A percentile compares a stretch with the other conserved stretches of the same genome.
Conservation (phyloP, 2,797 vertebrate genomes). For the Monodelphis domestica region DNA sequence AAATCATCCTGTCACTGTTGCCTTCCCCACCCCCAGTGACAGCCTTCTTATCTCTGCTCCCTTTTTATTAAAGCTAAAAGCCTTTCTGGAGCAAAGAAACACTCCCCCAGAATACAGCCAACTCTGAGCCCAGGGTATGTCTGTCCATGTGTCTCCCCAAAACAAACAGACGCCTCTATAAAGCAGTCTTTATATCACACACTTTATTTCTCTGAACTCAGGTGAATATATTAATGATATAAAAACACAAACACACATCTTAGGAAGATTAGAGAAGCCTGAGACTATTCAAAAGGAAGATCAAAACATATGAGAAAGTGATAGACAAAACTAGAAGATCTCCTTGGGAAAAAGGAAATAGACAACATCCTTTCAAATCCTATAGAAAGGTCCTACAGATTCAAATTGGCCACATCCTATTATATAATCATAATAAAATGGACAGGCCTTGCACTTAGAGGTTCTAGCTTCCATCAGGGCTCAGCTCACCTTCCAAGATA, state of each 20-base stretch:
- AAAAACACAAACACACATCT: not conserved
- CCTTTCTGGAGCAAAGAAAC: constrained; percentile 69
- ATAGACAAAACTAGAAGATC: not conserved
- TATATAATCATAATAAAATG: not conserved
- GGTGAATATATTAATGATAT: not conserved
- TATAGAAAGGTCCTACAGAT: not conserved
- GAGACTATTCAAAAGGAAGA: not conserved
- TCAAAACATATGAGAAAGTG: not conserved
- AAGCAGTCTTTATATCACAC: not conserved
- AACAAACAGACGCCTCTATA: constrained; percentile 48
- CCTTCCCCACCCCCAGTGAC: constrained; percentile 50
- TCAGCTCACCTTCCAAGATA: not conserved
- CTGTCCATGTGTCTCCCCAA: not conserved
- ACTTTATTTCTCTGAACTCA: not conserved
- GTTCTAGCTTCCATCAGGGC: not conserved
- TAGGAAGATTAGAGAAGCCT: not conserved
- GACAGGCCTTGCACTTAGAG: not conserved
- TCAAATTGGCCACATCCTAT: not conserved
- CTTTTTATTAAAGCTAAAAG: constrained; percentile 83
- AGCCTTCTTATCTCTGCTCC: constrained; percentile 78
- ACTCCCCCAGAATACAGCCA: constrained; percentile 55
- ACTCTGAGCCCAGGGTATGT: constrained; percentile 21
- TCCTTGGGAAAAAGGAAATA: not conserved
- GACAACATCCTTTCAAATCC: not conserved
- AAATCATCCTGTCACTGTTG: constrained; percentile 83